Percentiles rank a stretch among this genome's conserved stretches.
phyloP scores from a whole-genome alignment of 2,888 invertebrate genomes.

The Drosophila neonasuta region DNA sequence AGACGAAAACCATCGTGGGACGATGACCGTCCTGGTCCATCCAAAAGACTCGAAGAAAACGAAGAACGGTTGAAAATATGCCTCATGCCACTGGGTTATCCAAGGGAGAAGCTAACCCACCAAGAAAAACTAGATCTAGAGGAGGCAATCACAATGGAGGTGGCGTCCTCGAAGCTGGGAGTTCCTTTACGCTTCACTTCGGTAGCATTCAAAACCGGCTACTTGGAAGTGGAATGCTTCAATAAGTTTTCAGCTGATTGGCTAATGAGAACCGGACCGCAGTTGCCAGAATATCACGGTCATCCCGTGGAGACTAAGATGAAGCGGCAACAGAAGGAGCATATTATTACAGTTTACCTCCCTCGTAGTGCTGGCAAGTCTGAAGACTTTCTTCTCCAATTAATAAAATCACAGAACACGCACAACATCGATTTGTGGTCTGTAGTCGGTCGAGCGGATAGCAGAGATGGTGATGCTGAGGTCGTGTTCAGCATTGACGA shows the following conservation, averaged over 20 bases:
- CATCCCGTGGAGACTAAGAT: slow-evolving; percentile 12
- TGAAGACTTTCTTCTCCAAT: slow-evolving; percentile 13
- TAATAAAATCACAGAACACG: slow-evolving; percentile 38
- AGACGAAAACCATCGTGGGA: not conserved
- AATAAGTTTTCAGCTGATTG: slow-evolving; percentile 29
- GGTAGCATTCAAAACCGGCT: slow-evolving; percentile 12
- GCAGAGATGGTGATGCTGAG: slow-evolving; percentile 1
- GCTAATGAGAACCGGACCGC: slow-evolving; percentile 14
- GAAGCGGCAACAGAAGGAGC: not conserved
- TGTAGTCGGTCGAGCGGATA: slow-evolving; percentile 14
- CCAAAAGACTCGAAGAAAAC: not conserved
- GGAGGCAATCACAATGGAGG: slow-evolving; percentile 39
- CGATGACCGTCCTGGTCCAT: not conserved
- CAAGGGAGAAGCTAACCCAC: slow-evolving; percentile 4
- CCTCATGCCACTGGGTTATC: slow-evolving; percentile 29
- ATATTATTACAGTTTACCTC: slow-evolving; percentile 4
- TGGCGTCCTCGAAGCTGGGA: slow-evolving; percentile 1
- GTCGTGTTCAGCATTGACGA: slow-evolving; percentile 31
- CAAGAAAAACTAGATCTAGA: slow-evolving; percentile 34
- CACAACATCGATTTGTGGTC: slow-evolving; percentile 30
- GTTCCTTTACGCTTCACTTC: slow-evolving; percentile 28
- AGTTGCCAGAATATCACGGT: slow-evolving; percentile 25
- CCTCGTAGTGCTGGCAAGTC: slow-evolving; percentile 10
- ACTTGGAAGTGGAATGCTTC: slow-evolving; percentile 23
- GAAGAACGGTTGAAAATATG: slow-evolving; percentile 7